Evolutionary conservation across 2,888 invertebrate species (phyloP), one percentile per base, ranked within the genome.

Genomic region (Trissolcus brochymenae): DNA sequence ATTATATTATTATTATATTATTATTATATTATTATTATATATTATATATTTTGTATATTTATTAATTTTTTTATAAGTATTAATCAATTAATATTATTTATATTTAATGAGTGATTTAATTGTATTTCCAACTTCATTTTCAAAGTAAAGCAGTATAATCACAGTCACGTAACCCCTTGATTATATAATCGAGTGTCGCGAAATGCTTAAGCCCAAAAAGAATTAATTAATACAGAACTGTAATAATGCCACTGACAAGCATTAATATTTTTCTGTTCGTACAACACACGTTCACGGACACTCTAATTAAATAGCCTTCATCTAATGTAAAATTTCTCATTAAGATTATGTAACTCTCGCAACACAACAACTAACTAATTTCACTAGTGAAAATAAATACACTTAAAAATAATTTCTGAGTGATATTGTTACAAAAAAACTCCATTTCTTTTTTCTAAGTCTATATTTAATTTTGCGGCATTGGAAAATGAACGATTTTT

Each of bases 191-290:
- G 35, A 40, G 35, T 6, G 40, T 11, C 14, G n/a, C 21, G 60
- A 4, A 35, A 50, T 16, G 25, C 60, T 13, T 6, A 50, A 25
- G 3, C 46, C 46, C 25, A 49, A 59, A n/a, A 13, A 43, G 40
- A 61, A 50, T 51, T 61, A 61, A 61, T 61, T 61, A 61, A 50
- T 50, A 19, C 19, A 14, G 46, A 40, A 61, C 35, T 29, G 16
- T 40, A 13, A 46, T 61, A 35, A 61, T 14, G 60, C 35, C 13
- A 40, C 25, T 21, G 50, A 35, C 19, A 50, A 61, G 50, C 35
- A 25, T 25, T 25, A 3, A 17, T 46, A 16, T 46, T 6, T 46
- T 46, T 14, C 1, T 46, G 3, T 16, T 16, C 46, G 11, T 11
- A 2, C 14, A 19, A 40, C 16, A 19, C 14, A 7, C 50, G 35